phyloP scores from a whole-genome alignment of 2,888 invertebrate species.

The Tenthredo notha region DNA sequence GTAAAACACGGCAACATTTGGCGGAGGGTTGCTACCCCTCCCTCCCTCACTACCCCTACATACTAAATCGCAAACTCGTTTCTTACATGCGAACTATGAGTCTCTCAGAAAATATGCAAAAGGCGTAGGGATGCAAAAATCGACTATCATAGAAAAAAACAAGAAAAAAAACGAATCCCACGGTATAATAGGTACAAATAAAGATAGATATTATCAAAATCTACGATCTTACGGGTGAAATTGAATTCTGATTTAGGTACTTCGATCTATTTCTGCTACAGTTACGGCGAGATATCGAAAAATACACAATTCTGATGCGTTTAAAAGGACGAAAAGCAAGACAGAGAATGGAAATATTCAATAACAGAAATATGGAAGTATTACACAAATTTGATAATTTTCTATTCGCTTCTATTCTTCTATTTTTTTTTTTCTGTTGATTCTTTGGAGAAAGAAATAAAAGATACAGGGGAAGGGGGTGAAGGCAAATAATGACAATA shows the following conservation, averaged over 20 bases:
- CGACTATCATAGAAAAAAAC: not conserved
- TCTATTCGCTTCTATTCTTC: too few species aligned
- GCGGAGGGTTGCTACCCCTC: slow-evolving; percentile 62
- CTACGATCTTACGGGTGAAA: slow-evolving; percentile 62
- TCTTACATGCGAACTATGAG: not conserved
- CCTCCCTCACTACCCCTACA: not conserved
- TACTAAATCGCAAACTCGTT: not conserved
- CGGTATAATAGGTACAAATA: not conserved
- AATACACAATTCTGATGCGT: not conserved
- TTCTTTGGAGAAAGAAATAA: not conserved
- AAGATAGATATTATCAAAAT: slow-evolving; percentile 13
- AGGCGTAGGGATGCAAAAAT: not conserved
- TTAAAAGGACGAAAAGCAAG: too few species aligned
- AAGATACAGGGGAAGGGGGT: not conserved
- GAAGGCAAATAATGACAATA: slow-evolving; percentile 13
- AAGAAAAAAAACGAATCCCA: too few species aligned
- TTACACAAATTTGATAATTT: too few species aligned
- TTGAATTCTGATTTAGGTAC: slow-evolving; percentile 73
- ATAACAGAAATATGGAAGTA: not conserved
- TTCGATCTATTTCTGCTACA: not conserved
- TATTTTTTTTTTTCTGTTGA: not conserved
- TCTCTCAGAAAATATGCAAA: not conserved
- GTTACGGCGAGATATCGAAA: not conserved
- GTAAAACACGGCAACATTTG: slow-evolving; percentile 79
- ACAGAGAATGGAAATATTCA: not conserved